Evolutionary conservation across 2,797 vertebrate genomes (phyloP).

Genomic region (Semotilus atromaculatus): DNA sequence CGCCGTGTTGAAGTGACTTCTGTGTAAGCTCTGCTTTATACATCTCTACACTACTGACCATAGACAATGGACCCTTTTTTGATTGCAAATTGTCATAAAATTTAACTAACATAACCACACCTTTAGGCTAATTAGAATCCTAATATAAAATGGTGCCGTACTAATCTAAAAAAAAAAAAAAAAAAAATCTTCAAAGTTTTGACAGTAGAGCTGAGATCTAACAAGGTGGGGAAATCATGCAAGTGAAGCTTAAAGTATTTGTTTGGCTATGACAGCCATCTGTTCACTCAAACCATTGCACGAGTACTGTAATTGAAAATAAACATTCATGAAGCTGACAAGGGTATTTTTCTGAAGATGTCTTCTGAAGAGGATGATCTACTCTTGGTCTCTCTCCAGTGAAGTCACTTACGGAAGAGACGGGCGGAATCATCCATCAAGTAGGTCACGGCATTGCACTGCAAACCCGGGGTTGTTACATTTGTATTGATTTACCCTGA

Average conservation of each 20-base stretch:
- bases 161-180: not conserved
- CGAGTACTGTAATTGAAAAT: conserved; percentile 55
- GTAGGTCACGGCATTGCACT: conserved; percentile 49
- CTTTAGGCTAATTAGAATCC: not conserved
- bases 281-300: conserved; percentile 49
- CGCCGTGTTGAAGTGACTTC: not conserved
- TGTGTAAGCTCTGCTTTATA: not conserved
- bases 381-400: conserved; percentile 43
- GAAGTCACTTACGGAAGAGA: conserved; percentile 50
- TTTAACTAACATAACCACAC: not conserved
- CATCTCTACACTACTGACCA: not conserved
- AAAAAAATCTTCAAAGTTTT: not conserved
- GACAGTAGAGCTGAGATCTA: not conserved
- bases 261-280: conserved; percentile 49
- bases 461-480: conserved; percentile 64
- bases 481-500: conserved; percentile 71
- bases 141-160: not conserved
- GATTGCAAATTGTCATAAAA: not conserved
- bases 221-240: not conserved
- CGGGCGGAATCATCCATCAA: conserved; percentile 60
- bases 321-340: conserved; percentile 51
- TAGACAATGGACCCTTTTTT: not conserved
- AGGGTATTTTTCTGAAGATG: conserved; percentile 34
- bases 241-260: conserved; percentile 47
- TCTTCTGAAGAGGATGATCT: conserved; percentile 50